Percentiles rank a stretch among this genome's conserved stretches.
These are phyloP conservation scores for Elachura formosa DNA, from an alignment of 2,113 vertebrate genomes.

Conservation along the genomic window DNA sequence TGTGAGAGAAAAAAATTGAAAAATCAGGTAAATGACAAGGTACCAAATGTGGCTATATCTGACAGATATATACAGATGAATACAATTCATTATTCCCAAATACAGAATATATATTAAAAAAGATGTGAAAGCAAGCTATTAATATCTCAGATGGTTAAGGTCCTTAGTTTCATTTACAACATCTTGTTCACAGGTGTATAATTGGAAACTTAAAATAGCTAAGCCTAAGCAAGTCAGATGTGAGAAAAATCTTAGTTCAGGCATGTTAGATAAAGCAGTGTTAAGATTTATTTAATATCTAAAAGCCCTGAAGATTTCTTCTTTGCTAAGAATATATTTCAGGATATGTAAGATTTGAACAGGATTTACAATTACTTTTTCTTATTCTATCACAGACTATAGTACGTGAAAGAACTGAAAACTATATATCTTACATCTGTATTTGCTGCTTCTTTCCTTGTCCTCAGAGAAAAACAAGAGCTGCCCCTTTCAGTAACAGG, in stretches of 20 bases:
- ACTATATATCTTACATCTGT: neutral
- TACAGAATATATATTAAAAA: neutral
- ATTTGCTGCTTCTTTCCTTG: neutral
- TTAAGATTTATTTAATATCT: neutral
- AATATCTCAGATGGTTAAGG: neutral
- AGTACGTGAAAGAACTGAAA: neutral
- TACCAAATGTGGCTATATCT: neutral
- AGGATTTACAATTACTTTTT: neutral
- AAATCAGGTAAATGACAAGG: neutral
- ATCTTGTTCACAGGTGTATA: neutral
- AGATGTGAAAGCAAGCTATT: neutral
- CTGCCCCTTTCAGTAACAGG: neutral
- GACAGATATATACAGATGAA: neutral
- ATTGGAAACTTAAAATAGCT: constrained; percentile 18
- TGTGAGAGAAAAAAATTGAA: neutral
- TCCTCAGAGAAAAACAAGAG: neutral
- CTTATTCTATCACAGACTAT: neutral
- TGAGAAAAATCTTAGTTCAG: neutral
- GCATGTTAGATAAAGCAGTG: neutral
- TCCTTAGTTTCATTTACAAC: neutral
- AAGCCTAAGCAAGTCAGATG: neutral
- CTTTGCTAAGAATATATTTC: neutral
- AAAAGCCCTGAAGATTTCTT: neutral
- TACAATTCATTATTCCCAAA: neutral
- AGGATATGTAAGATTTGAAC: neutral